Evolutionary conservation across 2,797 vertebrate species (phyloP), one percentile per base, ranked within the genome.

Genomic region (Eurystomus glaucurus): DNA sequence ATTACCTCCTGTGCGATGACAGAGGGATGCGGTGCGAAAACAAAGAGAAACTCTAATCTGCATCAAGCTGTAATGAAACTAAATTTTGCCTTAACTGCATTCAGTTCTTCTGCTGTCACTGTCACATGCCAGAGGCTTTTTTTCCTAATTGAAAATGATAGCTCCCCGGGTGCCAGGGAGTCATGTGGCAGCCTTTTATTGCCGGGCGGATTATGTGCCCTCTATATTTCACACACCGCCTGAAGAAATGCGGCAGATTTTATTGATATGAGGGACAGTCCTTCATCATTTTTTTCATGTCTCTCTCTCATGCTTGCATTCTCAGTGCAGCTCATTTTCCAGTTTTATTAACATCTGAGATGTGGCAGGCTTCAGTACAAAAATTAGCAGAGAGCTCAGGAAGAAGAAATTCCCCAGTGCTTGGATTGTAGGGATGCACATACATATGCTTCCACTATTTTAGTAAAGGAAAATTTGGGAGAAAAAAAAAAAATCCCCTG

Each of bases 131-230:
- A 85, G 90, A 89, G 84, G 82, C 91, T 92, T 80, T 69, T 94
- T 80, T 89, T 96, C 86, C 76, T 97, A 96, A 96, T 96, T 97
- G 97, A 98, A 96, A 97, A 88, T 88, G 96, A 96, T 95, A 80
- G 70, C 68, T 97, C 96, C 97, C 95, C 0, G 64, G 93, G 89
- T 94, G 65, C 80, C 5, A 51, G 48, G 55, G 90, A 90, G 70
- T 93, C 71, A 51, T 86, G 88, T 87, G 89, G 91, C 75, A 96
- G 90, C 85, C 72, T 90, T 96, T 97, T 90, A 92, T 82, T 93
- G 89, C 86, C 1, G 6, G 83, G 87, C 8, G 58, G 92, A 92
- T 97, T 90, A 87, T 77, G 74, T 77, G 78, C 91, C 80, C 10
- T 10, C 80, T 91, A 51, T 96, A 95, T 94, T 96, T 97, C 91